A percentile compares a stretch with the other conserved stretches of the same genome.
Evolutionary conservation across 2,113 vertebrate genomes (phyloP).

Genomic region (Mystacornis crossleyi): DNA sequence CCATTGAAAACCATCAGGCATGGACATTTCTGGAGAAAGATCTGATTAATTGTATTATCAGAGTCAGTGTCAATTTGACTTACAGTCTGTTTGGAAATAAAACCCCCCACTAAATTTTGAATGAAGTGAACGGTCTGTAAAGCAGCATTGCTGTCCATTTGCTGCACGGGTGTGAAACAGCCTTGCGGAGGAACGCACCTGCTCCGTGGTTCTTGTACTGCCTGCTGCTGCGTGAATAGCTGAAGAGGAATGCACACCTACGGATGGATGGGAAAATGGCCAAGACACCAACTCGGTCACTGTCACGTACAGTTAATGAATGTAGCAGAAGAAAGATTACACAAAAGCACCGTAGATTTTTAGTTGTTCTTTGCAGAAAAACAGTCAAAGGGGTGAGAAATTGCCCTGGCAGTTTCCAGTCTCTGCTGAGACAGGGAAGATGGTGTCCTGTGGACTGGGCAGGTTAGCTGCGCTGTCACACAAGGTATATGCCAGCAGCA

Average conservation of each 20-base stretch:
- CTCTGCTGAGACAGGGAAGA: neutral
- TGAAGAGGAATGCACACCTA: neutral
- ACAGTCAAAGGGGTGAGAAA: neutral
- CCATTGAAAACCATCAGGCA: neutral
- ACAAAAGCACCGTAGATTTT: neutral
- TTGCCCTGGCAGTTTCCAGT: neutral
- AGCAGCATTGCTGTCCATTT: neutral
- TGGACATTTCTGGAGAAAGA: neutral
- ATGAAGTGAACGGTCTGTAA: rapidly evolving
- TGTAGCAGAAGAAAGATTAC: neutral
- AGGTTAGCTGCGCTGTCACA: neutral
- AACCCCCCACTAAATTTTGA: neutral
- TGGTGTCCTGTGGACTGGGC: neutral
- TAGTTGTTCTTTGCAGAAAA: neutral
- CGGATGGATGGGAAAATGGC: neutral
- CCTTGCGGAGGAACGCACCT: neutral
- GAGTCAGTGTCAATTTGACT: neutral
- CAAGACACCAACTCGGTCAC: neutral
- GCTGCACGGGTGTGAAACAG: neutral
- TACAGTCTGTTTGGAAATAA: neutral
- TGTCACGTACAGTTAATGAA: neutral
- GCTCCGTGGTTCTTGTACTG: rapidly evolving
- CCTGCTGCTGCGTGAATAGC: neutral
- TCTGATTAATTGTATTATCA: neutral
- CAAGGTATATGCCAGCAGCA: rapidly evolving